Percentiles rank a stretch among this genome's conserved stretches.
Evolutionary conservation across 1,140 invertebrate genomes (phyloP).

Genomic region (Lamellibrachia luymesi): DNA sequence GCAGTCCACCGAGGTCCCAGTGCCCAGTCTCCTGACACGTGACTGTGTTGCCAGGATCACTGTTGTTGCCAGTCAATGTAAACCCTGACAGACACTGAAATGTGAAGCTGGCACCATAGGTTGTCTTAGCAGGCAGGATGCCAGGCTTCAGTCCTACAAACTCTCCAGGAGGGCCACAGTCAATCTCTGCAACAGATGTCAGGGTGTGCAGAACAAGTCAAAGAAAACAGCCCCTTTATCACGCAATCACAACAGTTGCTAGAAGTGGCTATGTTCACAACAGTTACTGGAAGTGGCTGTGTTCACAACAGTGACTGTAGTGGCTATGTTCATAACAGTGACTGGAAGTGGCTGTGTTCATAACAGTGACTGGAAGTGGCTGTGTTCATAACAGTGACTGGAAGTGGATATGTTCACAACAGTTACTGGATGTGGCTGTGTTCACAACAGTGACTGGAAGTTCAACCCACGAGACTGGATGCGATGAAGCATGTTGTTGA

Average conservation of each 20-base stretch:
- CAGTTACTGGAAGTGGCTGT: no score
- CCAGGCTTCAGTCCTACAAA: background rate
- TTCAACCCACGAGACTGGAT: background rate
- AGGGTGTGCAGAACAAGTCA: no score
- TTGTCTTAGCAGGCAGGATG: background rate
- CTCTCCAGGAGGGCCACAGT: background rate
- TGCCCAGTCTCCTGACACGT: background rate
- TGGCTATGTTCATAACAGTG: no score
- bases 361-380: no score
- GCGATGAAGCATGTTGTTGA: background rate
- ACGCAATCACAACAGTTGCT: no score
- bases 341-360: no score
- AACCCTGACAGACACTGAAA: background rate
- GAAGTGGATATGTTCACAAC: no score
- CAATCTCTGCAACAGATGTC: background rate
- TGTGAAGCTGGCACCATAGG: background rate
- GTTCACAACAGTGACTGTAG: no score
- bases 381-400: background rate
- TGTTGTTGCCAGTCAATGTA: background rate
- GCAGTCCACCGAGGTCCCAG: background rate
- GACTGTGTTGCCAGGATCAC: background rate
- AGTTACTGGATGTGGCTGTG: no score
- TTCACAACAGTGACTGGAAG: background rate
- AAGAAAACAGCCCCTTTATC: no score
- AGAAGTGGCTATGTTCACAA: no score